phyloP scores from a whole-genome alignment of 2,113 vertebrate genomes.

The Microcebus murinus region DNA sequence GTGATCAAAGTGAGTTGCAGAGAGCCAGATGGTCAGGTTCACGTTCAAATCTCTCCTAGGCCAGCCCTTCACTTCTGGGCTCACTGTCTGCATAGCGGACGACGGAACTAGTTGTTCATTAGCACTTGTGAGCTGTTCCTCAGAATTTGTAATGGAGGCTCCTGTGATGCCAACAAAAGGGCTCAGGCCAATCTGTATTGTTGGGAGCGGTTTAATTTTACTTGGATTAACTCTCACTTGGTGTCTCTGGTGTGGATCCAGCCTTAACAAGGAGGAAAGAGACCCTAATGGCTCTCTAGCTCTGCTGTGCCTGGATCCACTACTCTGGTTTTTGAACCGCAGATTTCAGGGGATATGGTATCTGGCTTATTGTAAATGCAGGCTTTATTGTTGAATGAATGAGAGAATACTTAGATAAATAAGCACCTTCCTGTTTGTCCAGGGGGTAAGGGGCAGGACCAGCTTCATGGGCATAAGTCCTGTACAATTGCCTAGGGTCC shows the following conservation, averaged over 20 bases:
- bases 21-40: constrained; percentile 81
- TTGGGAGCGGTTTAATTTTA: constrained; percentile 72
- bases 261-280: constrained; percentile 52
- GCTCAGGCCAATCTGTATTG: constrained; percentile 54
- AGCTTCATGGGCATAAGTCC: not conserved
- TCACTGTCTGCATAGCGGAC: constrained; percentile 38
- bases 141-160: constrained; percentile 56
- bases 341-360: not conserved
- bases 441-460: not conserved
- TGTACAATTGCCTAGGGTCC: not conserved
- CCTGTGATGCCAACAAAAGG: constrained; percentile 64
- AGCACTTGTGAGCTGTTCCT: constrained; percentile 59
- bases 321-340: constrained; percentile 2
- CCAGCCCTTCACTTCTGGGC: constrained; percentile 69
- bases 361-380: constrained; percentile 12
- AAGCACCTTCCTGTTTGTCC: constrained; percentile 11
- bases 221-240: constrained; percentile 69
- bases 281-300: not conserved
- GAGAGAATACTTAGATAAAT: not conserved
- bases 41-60: constrained; percentile 70
- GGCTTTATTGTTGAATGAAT: constrained; percentile 20
- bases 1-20: constrained; percentile 77
- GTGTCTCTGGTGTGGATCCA: constrained; percentile 49
- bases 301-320: not conserved
- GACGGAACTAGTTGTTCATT: constrained; percentile 60